These are phyloP conservation scores for Poecile atricapillus DNA, from an alignment of 2,113 vertebrate genomes.

Conservation along the genomic window DNA sequence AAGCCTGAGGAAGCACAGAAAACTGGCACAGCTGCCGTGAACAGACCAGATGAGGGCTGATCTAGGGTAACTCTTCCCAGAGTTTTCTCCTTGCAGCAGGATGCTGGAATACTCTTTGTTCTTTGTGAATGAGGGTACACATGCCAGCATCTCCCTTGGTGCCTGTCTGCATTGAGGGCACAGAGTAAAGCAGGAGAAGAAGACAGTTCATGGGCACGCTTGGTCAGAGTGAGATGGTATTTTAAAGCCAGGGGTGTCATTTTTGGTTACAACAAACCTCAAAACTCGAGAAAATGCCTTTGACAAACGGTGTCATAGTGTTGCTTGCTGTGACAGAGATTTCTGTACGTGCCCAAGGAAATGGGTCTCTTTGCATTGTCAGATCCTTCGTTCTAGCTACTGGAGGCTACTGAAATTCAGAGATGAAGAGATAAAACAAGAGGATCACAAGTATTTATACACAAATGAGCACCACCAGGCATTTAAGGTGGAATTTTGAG, in stretches of 20 bases:
- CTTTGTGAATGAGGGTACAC: neutral
- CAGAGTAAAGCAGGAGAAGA: neutral
- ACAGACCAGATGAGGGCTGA: neutral
- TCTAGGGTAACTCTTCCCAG: neutral
- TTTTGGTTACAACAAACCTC: neutral
- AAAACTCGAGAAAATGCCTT: neutral
- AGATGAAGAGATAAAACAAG: neutral
- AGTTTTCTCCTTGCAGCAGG: neutral
- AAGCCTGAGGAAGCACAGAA: neutral
- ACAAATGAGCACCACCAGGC: neutral
- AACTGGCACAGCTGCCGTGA: neutral
- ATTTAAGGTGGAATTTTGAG: neutral
- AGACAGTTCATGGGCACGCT: neutral
- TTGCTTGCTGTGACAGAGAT: neutral
- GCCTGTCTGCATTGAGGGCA: neutral
- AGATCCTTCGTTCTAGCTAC: neutral
- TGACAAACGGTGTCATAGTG: neutral
- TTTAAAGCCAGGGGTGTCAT: neutral
- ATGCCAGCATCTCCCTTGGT: neutral
- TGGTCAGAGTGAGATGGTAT: neutral
- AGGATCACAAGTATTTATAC: neutral
- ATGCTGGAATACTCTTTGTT: neutral
- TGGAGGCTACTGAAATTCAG: neutral
- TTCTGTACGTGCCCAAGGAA: neutral
- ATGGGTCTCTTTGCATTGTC: neutral